Percentiles rank a stretch among this genome's conserved stretches.
These are phyloP conservation scores for human DNA, from an alignment of 2,113 vertebrate species.

Conservation along the genomic window GRCh38 chr11:124995501-124996000, in stretches of 20 bases:
- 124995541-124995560: neutral
- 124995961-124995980: no score
- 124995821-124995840: neutral
- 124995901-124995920: no score
- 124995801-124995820: neutral
- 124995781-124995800: neutral
- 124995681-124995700: neutral
- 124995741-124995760: neutral
- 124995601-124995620: neutral
- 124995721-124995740: neutral
- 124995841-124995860: neutral
- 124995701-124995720: neutral
- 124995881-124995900: no score
- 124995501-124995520: neutral
- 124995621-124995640: slow-evolving; percentile 7
- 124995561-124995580: neutral
- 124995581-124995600: neutral
- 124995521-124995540: neutral
- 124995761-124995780: neutral
- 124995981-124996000: no score
- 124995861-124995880: no score
- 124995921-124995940: no score
- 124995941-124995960: no score
- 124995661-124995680: neutral
- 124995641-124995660: neutral